Evolutionary conservation across 2,888 invertebrate species (phyloP).

Genomic region (Cheilosia impressa): DNA sequence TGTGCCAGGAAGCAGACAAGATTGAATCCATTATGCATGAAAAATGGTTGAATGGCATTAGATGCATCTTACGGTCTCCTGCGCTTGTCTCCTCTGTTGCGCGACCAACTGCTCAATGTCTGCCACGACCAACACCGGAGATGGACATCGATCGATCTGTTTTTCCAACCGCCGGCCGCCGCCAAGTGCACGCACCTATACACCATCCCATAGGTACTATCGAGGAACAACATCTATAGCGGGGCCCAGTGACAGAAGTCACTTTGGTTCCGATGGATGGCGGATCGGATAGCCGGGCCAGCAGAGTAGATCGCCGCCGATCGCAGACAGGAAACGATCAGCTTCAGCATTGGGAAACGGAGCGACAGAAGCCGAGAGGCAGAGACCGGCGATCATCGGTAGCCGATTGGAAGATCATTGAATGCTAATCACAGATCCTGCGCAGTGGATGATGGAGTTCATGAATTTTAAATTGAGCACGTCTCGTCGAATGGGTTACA

Average conservation of each 20-base stretch:
- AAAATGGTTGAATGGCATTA: slow-evolving; percentile 66
- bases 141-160: slow-evolving; percentile 73
- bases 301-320: slow-evolving; percentile 18
- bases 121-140: slow-evolving; percentile 72
- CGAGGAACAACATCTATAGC: slow-evolving; percentile 36
- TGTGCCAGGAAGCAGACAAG: slow-evolving; percentile 72
- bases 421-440: slow-evolving; percentile 66
- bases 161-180: slow-evolving; percentile 20
- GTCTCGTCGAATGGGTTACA: slow-evolving; percentile 38
- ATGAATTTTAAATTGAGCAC: slow-evolving; percentile 71
- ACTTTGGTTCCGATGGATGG: slow-evolving; percentile 49
- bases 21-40: slow-evolving; percentile 72
- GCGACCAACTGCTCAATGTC: slow-evolving; percentile 67
- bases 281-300: slow-evolving; percentile 30
- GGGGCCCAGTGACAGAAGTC: slow-evolving; percentile 57
- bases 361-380: slow-evolving; percentile 22
- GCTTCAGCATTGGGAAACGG: slow-evolving; percentile 20
- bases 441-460: slow-evolving; percentile 51
- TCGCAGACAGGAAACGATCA: slow-evolving; percentile 71
- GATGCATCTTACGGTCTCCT: slow-evolving; percentile 44
- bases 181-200: slow-evolving; percentile 18
- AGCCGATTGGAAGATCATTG: slow-evolving; percentile 66
- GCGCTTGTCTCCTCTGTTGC: slow-evolving; percentile 40
- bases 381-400: slow-evolving; percentile 28
- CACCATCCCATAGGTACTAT: slow-evolving; percentile 1